These are phyloP conservation scores for Matsumurasca onukii DNA, from an alignment of 1,140 invertebrate genomes.

Conservation along the genomic window DNA sequence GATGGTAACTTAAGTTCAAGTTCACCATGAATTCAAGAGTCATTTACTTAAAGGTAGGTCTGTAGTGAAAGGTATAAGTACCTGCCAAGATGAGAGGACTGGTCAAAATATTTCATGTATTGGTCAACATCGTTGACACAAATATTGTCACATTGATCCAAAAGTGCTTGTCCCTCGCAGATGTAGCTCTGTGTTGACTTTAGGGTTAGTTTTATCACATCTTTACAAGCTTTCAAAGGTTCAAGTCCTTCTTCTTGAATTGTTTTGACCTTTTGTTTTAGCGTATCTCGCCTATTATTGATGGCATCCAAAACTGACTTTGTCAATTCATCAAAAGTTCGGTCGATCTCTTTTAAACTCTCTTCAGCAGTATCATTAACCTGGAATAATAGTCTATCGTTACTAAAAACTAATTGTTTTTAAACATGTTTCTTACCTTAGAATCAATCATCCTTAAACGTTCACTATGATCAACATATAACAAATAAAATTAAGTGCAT, in stretches of 20 bases:
- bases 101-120: slow-evolving; percentile 28
- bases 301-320: slow-evolving; percentile 31
- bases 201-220: slow-evolving; percentile 33
- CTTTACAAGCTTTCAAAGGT: slow-evolving; percentile 35
- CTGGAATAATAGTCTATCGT: slow-evolving; percentile 1
- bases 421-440: not conserved
- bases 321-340: slow-evolving; percentile 33
- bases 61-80: no score
- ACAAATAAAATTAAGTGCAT: not conserved
- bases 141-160: slow-evolving; percentile 3
- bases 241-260: slow-evolving; percentile 33
- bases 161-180: slow-evolving; percentile 32
- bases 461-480: no score
- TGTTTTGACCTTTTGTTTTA: slow-evolving; percentile 33
- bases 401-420: not conserved
- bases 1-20: no score
- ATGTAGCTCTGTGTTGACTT: slow-evolving; percentile 34
- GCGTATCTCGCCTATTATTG: slow-evolving; percentile 25
- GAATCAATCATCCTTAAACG: not conserved
- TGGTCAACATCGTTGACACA: not conserved
- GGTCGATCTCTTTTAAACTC: slow-evolving; percentile 33
- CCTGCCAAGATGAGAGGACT: slow-evolving; percentile 36
- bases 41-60: no score
- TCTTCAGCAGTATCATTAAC: slow-evolving; percentile 30
- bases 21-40: no score